Percentiles rank a stretch among this genome's conserved stretches.
Conservation (phyloP, 2,113 vertebrate species). For the Podilymbus podiceps region DNA sequence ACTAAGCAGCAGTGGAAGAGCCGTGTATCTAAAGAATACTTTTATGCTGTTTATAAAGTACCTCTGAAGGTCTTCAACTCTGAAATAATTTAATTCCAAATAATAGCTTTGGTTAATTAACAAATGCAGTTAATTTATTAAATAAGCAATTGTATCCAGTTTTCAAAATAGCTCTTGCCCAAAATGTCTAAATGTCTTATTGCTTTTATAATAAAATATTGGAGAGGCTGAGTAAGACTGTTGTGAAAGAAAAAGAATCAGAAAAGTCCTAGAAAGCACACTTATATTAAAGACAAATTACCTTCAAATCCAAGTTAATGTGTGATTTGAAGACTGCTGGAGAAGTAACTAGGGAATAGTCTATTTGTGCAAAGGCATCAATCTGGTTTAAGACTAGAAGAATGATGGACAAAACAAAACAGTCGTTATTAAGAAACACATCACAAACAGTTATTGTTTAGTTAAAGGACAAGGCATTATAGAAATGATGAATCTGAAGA, state of each 20-base stretch:
- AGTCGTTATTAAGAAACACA: neutral
- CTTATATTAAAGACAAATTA: constrained; percentile 45
- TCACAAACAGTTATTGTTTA: neutral
- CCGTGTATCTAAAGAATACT: neutral
- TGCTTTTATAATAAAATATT: neutral
- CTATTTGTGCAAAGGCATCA: constrained; percentile 65
- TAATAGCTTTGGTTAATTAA: neutral
- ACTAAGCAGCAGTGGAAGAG: neutral
- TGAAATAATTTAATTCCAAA: neutral
- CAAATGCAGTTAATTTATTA: neutral
- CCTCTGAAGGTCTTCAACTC: neutral
- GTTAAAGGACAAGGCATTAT: neutral
- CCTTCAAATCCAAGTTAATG: constrained; percentile 72
- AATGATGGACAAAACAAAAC: constrained; percentile 25
- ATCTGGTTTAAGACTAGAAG: constrained; percentile 67
- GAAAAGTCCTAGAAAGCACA: neutral
- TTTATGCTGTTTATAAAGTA: neutral
- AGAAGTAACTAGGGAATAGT: constrained; percentile 62
- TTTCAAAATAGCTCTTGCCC: neutral
- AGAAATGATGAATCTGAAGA: neutral
- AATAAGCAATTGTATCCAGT: neutral
- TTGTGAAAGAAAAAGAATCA: neutral
- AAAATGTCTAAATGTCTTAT: neutral
- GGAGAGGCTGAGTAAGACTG: neutral
- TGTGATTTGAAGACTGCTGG: constrained; percentile 64